Conservation (phyloP, 2,888 invertebrate species). For the Maniola hyperantus region DNA sequence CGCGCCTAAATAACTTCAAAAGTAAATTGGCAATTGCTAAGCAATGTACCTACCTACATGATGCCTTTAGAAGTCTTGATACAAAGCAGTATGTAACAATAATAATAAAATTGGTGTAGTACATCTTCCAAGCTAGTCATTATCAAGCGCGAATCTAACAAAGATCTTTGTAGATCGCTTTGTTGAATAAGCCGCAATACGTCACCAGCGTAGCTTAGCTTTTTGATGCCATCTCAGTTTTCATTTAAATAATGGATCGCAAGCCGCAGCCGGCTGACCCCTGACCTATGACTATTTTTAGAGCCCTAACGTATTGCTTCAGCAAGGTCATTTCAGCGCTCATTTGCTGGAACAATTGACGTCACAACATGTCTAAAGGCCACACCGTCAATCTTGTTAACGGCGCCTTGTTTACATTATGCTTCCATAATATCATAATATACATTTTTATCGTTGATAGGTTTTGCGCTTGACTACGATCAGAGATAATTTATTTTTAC, state of each 20-base stretch:
- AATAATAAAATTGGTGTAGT: too few species aligned
- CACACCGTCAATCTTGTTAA: slow-evolving; percentile 63
- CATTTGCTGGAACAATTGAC: slow-evolving; percentile 80
- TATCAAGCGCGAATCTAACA: not conserved
- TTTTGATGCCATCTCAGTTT: slow-evolving; percentile 14
- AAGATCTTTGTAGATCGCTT: not conserved
- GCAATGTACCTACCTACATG: too few species aligned
- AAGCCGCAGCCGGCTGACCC: slow-evolving; percentile 52
- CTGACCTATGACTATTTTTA: slow-evolving; percentile 76
- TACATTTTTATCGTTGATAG: not conserved
- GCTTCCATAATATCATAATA: slow-evolving; percentile 3
- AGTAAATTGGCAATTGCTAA: too few species aligned
- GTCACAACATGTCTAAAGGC: slow-evolving; percentile 69
- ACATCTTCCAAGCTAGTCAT: too few species aligned
- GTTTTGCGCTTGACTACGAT: not conserved
- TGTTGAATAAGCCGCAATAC: not conserved
- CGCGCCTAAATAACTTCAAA: too few species aligned
- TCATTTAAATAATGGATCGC: slow-evolving; percentile 39
- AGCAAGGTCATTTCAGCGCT: slow-evolving; percentile 65
- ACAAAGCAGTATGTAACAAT: too few species aligned
- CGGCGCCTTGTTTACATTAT: slow-evolving; percentile 29
- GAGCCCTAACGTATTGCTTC: slow-evolving; percentile 57
- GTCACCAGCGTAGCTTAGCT: slow-evolving; percentile 1
- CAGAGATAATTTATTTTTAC: too few species aligned
- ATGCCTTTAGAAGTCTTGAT: too few species aligned